phyloP scores from a whole-genome alignment of 2,797 vertebrate genomes.

The Podargus strigoides region DNA sequence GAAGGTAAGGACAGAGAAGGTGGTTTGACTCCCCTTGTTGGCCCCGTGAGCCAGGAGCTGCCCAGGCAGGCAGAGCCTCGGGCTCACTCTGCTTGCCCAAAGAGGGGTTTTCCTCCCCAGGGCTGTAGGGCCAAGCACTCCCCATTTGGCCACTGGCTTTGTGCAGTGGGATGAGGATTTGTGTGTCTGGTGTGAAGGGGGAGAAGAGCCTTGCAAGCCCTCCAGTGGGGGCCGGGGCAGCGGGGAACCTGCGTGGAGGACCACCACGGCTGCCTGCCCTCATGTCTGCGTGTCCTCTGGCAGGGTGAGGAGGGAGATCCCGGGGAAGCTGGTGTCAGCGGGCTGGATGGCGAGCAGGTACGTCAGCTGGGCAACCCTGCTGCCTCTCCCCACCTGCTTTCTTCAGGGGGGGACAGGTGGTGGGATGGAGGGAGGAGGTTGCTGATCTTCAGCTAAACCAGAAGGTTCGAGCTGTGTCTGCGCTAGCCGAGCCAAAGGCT shows the following conservation, averaged over 20 bases:
- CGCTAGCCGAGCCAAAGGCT: neutral
- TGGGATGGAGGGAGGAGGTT: neutral
- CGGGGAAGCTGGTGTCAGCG: constrained; percentile 74
- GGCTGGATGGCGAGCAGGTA: constrained; percentile 85
- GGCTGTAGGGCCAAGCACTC: neutral
- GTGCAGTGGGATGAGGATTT: neutral
- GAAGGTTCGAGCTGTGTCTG: neutral
- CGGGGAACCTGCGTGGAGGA: accelerated
- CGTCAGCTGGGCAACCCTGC: accelerated
- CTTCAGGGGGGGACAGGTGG: neutral
- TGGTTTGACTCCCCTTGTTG: too few species aligned
- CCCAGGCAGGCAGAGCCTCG: neutral
- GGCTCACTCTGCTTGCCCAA: accelerated
- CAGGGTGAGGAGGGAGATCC: constrained; percentile 78
- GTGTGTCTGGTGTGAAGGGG: accelerated
- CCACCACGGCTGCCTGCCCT: neutral
- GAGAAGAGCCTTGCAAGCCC: neutral
- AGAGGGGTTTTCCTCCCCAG: neutral
- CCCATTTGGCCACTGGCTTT: neutral
- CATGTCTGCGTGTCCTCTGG: neutral
- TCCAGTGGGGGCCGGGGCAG: neutral
- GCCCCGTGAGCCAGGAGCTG: neutral
- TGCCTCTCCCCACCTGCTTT: neutral
- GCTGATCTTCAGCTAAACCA: neutral
- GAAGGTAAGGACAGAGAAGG: constrained; percentile 72